A percentile compares a stretch with the other conserved stretches of the same genome.
Conservation (phyloP, 2,113 vertebrate species). For the Calyptomena viridis region DNA sequence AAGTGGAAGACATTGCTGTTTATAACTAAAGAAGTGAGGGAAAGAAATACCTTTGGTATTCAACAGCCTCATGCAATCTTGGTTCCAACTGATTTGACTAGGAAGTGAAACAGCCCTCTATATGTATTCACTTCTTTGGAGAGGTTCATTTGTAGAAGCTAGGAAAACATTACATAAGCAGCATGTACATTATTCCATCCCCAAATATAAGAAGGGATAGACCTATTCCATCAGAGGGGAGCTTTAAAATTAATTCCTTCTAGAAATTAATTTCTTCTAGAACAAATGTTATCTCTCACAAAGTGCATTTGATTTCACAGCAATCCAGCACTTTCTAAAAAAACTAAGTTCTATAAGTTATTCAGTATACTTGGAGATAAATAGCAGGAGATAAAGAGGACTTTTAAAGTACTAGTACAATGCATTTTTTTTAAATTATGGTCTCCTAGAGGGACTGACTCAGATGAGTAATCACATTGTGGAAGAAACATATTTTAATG, state of each 20-base stretch:
- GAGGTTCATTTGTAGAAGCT: not conserved
- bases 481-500: not conserved
- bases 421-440: not conserved
- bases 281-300: not conserved
- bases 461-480: not conserved
- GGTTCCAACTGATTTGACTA: not conserved
- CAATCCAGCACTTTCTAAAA: not conserved
- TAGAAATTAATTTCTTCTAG: not conserved
- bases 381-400: not conserved
- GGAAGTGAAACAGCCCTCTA: not conserved
- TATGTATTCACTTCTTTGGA: not conserved
- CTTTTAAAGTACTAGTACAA: not conserved
- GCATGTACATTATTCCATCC: not conserved
- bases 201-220: not conserved
- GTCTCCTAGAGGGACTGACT: not conserved
- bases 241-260: not conserved
- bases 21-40: not conserved
- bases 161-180: not conserved
- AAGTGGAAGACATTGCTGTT: not conserved
- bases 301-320: not conserved
- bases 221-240: not conserved
- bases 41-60: not conserved
- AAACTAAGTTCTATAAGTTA: not conserved
- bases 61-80: not conserved
- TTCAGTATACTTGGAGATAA: not conserved